A percentile compares a stretch with the other conserved stretches of the same genome.
phyloP scores from a whole-genome alignment of 2,797 vertebrate genomes.

The Macroramphosus scolopax region DNA sequence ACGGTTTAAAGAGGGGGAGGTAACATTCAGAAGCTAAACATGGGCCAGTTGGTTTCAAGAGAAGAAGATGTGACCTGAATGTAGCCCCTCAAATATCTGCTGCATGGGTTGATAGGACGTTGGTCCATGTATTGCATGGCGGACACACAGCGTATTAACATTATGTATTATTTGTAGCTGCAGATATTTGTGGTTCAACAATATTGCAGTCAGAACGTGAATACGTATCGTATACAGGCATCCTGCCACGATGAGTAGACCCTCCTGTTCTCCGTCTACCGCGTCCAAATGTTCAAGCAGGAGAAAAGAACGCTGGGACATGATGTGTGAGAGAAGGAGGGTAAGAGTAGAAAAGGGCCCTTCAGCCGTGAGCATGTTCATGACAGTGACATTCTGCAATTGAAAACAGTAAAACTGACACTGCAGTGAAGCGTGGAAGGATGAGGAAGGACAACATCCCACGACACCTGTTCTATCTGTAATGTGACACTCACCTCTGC shows the following conservation, averaged over 20 bases:
- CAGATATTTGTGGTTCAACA: no score
- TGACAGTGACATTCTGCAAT: slow-evolving; percentile 60
- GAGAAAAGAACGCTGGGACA: slow-evolving; percentile 39
- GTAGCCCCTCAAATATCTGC: no score
- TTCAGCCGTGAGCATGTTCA: slow-evolving; percentile 44
- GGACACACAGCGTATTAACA: no score
- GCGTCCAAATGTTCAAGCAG: slow-evolving; percentile 11
- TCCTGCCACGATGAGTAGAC: not conserved
- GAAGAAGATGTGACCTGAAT: no score
- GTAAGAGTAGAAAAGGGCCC: slow-evolving; percentile 19
- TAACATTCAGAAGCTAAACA: no score
- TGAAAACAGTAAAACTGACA: slow-evolving; percentile 20
- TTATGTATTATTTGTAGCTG: no score
- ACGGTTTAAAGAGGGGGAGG: no score
- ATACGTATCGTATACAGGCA: no score
- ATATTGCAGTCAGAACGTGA: no score
- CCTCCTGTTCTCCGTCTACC: slow-evolving; percentile 12
- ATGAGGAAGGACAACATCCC: slow-evolving; percentile 1
- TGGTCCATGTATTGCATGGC: no score
- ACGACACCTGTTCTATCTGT: slow-evolving; percentile 13
- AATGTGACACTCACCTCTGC: slow-evolving; percentile 14
- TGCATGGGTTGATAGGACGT: no score
- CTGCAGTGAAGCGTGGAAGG: not conserved
- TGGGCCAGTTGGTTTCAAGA: no score
- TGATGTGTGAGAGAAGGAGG: slow-evolving; percentile 4